Conservation (phyloP, 2,113 vertebrate species). For the Galeopterus variegatus region DNA sequence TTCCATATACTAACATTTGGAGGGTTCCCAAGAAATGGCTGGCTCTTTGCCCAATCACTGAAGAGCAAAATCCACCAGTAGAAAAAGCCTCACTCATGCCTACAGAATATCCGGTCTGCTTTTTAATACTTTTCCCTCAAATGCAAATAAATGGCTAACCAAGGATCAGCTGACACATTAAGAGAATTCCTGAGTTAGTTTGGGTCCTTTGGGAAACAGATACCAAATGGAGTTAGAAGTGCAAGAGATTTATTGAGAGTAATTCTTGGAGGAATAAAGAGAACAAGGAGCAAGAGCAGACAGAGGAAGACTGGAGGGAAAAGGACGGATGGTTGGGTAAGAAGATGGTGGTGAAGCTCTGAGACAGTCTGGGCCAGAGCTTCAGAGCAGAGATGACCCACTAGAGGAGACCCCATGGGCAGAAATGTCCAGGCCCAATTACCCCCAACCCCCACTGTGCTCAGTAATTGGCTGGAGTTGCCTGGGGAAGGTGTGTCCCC, state of each 20-base stretch:
- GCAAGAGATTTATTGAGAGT: background rate
- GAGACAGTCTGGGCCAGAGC: background rate
- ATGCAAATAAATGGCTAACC: background rate
- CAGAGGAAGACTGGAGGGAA: background rate
- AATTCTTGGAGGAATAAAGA: background rate
- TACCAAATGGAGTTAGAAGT: background rate
- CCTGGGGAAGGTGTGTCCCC: background rate
- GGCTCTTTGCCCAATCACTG: background rate
- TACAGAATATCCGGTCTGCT: background rate
- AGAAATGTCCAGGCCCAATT: fast-evolving
- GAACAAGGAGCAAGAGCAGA: no score
- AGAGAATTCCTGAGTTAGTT: background rate
- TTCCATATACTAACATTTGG: background rate
- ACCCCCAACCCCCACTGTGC: background rate
- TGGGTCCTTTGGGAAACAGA: background rate
- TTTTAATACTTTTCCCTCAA: background rate
- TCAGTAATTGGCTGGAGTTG: background rate
- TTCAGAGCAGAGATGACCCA: background rate
- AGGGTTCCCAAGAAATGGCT: slow-evolving; percentile 13
- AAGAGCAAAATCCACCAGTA: background rate
- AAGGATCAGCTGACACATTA: background rate
- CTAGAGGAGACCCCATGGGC: background rate
- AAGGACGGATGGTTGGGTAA: background rate
- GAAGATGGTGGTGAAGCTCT: background rate
- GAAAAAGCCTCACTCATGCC: background rate